Percentiles rank a stretch among this genome's conserved stretches.
Conservation (phyloP, 2,113 vertebrate genomes). For the Pygoscelis adeliae region DNA sequence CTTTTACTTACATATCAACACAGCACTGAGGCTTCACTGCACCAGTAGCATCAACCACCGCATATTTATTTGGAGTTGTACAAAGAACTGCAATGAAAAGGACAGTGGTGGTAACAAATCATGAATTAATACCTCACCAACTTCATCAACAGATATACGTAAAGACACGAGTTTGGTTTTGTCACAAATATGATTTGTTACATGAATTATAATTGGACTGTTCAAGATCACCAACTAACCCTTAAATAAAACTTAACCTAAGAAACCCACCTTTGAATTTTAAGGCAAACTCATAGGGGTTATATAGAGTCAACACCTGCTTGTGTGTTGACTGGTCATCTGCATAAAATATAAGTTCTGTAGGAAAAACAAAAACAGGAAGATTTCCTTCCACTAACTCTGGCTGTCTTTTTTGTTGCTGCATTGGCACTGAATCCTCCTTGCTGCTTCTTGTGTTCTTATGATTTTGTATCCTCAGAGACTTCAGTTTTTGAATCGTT, state of each 20-base stretch:
- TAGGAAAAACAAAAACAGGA: slow-evolving; percentile 99
- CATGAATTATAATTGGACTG: background rate
- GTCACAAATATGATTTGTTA: background rate
- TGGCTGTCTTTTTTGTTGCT: slow-evolving; percentile 96
- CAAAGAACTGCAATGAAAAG: slow-evolving; percentile 88
- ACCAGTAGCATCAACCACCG: slow-evolving; percentile 93
- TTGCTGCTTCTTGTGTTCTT: slow-evolving; percentile 77
- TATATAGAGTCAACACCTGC: slow-evolving; percentile 98
- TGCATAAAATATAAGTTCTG: slow-evolving; percentile 95
- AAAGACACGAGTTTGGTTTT: background rate
- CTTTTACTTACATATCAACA: slow-evolving; percentile 94
- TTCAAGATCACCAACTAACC: slow-evolving; percentile 37
- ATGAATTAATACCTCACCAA: background rate
- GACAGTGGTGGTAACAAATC: slow-evolving; percentile 8
- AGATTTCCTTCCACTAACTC: slow-evolving; percentile 99
- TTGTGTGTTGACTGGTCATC: slow-evolving; percentile 98
- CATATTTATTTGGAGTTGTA: slow-evolving; percentile 97
- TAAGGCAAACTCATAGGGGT: slow-evolving; percentile 98
- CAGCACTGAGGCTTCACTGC: slow-evolving; percentile 98
- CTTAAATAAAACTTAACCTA: slow-evolving; percentile 56
- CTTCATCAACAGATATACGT: background rate
- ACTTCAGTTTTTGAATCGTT: slow-evolving; percentile 69
- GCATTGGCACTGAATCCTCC: slow-evolving; percentile 94
- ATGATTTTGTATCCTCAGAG: slow-evolving; percentile 72
- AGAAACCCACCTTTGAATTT: slow-evolving; percentile 97